Evolutionary conservation across 92 coral and sea anemone species (phyloP).

Genomic region (Virgularia gustaviana): DNA sequence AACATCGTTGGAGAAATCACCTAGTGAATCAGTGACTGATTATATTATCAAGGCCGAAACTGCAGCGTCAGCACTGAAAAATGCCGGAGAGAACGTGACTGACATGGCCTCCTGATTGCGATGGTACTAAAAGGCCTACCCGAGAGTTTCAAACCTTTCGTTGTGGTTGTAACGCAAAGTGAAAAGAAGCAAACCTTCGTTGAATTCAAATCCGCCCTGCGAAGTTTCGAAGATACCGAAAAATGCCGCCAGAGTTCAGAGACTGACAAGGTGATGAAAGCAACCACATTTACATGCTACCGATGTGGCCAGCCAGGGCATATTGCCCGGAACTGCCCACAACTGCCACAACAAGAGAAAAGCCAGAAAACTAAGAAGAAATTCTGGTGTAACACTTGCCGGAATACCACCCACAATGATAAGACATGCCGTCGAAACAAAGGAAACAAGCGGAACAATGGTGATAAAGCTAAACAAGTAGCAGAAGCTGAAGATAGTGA

Average conservation of each 20-base stretch:
- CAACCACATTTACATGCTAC: no score
- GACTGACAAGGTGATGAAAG: background rate
- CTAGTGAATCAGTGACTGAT: slow-evolving; percentile 33
- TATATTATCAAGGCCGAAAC: slow-evolving; percentile 44
- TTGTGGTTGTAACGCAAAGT: slow-evolving; percentile 34
- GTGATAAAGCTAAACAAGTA: background rate
- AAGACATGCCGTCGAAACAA: slow-evolving; percentile 6
- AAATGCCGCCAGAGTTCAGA: background rate
- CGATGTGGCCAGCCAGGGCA: no score
- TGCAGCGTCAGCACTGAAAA: slow-evolving; percentile 45
- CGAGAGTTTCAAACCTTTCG: slow-evolving; percentile 36
- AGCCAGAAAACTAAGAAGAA: background rate
- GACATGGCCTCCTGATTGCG: slow-evolving; percentile 44
- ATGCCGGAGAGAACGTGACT: slow-evolving; percentile 38
- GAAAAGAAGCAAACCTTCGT: slow-evolving; percentile 36
- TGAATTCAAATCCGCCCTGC: slow-evolving; percentile 31
- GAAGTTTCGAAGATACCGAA: slow-evolving; percentile 31
- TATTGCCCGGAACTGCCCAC: slow-evolving; percentile 8
- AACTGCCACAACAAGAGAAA: slow-evolving; percentile 20
- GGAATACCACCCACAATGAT: slow-evolving; percentile 26
- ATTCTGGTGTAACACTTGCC: slow-evolving; percentile 20
- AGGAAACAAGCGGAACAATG: background rate
- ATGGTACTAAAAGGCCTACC: slow-evolving; percentile 47
- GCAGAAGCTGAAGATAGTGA: slow-evolving; percentile 20
- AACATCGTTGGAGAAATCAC: slow-evolving; percentile 31